A percentile compares a stretch with the other conserved stretches of the same genome.
phyloP scores from a whole-genome alignment of 1,140 invertebrate species.

The Papilio xuthus region DNA sequence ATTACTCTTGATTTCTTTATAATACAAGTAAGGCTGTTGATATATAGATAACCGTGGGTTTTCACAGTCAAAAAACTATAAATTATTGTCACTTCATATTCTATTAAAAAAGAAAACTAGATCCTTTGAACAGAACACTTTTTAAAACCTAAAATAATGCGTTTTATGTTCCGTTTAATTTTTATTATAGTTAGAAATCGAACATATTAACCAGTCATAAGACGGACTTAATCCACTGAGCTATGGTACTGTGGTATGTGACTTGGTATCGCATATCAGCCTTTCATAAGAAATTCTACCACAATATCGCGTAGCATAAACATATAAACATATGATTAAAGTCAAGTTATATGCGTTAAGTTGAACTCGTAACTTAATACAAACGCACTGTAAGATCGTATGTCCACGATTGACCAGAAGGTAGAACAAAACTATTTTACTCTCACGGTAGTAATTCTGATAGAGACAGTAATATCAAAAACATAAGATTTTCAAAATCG shows the following conservation, averaged over 20 bases:
- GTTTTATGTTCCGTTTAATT: too few species aligned
- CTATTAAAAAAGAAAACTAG: too few species aligned
- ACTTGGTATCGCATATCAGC: background rate
- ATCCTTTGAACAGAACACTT: too few species aligned
- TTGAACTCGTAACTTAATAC: constrained; percentile 1
- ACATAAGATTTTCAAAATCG: too few species aligned
- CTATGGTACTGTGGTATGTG: background rate
- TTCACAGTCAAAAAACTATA: too few species aligned
- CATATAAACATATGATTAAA: background rate
- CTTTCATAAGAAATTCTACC: background rate
- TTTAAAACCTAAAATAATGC: too few species aligned
- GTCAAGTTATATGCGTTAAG: constrained; percentile 3
- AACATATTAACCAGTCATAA: background rate
- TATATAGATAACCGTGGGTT: too few species aligned
- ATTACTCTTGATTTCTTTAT: too few species aligned
- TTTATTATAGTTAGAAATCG: too few species aligned
- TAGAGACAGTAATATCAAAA: too few species aligned
- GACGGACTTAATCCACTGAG: background rate
- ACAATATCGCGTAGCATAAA: constrained; percentile 9
- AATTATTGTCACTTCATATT: too few species aligned
- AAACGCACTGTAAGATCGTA: background rate
- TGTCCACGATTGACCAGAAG: background rate
- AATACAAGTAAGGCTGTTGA: too few species aligned
- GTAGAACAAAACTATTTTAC: background rate
- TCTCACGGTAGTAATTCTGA: background rate